Conservation (phyloP, 2,888 invertebrate species). For the Theodoxus fluviatilis region DNA sequence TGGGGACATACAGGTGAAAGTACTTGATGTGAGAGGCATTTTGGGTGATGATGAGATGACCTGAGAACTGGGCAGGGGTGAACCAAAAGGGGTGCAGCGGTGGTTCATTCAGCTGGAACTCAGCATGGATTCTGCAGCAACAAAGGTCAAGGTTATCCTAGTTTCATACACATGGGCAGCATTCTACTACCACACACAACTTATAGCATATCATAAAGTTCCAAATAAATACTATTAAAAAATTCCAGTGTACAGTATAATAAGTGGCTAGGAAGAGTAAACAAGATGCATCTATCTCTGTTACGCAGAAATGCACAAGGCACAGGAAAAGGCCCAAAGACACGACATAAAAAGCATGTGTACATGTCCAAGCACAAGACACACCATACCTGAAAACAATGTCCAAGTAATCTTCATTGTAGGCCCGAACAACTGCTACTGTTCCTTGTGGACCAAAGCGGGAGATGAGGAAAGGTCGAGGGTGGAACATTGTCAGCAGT, state of each 20-base stretch:
- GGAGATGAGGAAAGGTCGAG: constrained; percentile 57
- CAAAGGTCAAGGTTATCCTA: neutral
- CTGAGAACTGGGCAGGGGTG: constrained; percentile 63
- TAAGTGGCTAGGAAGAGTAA: neutral
- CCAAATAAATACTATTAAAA: neutral
- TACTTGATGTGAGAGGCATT: constrained; percentile 48
- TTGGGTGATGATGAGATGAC: constrained; percentile 52
- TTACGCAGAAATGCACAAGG: neutral
- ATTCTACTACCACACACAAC: no score
- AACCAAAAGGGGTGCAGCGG: constrained; percentile 64
- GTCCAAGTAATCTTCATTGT: constrained; percentile 53
- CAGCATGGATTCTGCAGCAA: constrained; percentile 60
- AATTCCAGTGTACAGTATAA: neutral
- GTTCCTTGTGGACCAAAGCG: constrained; percentile 60
- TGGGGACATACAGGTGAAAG: constrained; percentile 60
- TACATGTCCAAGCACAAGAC: neutral
- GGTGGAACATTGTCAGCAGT: constrained; percentile 60
- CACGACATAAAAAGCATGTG: neutral
- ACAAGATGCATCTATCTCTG: neutral
- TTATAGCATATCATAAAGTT: neutral
- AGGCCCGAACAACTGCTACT: constrained; percentile 54
- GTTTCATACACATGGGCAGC: neutral
- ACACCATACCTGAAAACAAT: constrained; percentile 58
- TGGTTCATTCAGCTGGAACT: constrained; percentile 63
- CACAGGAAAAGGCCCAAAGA: neutral